Evolutionary conservation across 2,888 invertebrate genomes (phyloP).

Genomic region (Acanthococcus lagerstroemiae): DNA sequence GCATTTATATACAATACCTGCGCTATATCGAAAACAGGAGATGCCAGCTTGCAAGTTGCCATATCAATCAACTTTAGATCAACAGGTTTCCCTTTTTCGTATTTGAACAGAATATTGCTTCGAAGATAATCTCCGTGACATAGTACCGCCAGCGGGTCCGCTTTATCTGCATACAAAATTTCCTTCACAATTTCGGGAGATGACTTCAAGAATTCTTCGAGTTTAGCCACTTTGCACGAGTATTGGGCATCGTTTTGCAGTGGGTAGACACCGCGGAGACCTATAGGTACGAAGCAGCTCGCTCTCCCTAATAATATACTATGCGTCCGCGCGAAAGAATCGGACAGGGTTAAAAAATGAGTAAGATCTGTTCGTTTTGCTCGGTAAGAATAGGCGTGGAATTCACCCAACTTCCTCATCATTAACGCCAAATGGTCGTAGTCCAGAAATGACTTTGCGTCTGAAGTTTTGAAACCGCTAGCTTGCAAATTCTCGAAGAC

Average conservation of each 20-base stretch:
- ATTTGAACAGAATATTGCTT: conserved; percentile 1
- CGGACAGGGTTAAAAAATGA: not conserved
- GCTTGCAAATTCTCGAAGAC: conserved; percentile 7
- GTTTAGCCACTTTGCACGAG: not conserved
- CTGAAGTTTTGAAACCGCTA: not conserved
- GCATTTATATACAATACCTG: not conserved
- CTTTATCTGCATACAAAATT: not conserved
- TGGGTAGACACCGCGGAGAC: not conserved
- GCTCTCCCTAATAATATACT: too few species aligned
- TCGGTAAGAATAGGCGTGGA: conserved; percentile 10
- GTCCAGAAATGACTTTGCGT: not conserved
- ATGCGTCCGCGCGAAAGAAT: not conserved
- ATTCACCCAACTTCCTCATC: not conserved
- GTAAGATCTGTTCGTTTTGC: not conserved
- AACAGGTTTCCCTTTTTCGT: not conserved
- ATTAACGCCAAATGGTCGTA: conserved; percentile 2
- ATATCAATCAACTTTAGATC: conserved; percentile 1
- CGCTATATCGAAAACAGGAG: not conserved
- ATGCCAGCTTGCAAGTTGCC: not conserved
- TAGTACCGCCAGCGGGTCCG: not conserved
- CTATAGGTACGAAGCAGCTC: not conserved
- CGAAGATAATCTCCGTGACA: conserved; percentile 1
- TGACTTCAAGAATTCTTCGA: not conserved
- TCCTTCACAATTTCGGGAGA: not conserved
- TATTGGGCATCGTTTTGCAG: not conserved